Conservation (phyloP, 2,888 invertebrate genomes). For the Eudasyphora cyanicolor region DNA sequence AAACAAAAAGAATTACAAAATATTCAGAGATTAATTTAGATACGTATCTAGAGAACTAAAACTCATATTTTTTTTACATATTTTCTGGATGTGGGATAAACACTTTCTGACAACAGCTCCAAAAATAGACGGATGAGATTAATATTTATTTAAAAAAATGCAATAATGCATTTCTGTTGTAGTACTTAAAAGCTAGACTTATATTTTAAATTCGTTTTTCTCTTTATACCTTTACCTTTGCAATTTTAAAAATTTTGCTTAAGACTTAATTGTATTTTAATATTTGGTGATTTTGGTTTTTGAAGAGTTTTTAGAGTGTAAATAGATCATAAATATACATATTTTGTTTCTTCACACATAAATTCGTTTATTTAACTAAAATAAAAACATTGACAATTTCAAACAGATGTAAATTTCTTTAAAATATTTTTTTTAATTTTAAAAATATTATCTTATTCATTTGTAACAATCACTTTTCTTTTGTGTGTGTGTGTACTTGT, state of each 20-base stretch:
- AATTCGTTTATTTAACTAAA: slow-evolving; percentile 37
- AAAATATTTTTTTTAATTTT: slow-evolving; percentile 10
- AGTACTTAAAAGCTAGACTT: slow-evolving; percentile 1
- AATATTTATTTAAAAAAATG: too few species aligned
- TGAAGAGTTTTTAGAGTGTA: slow-evolving; percentile 3
- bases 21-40: too few species aligned
- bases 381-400: slow-evolving; percentile 1
- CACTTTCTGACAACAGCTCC: too few species aligned
- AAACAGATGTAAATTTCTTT: not conserved
- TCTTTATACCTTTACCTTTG: not conserved
- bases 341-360: slow-evolving; percentile 37
- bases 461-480: slow-evolving; percentile 12
- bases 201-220: slow-evolving; percentile 4
- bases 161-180: too few species aligned
- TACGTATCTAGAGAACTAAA: too few species aligned
- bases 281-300: not conserved
- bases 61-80: too few species aligned
- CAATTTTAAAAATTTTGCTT: not conserved
- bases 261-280: not conserved
- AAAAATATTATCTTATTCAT: not conserved
- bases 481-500: not conserved
- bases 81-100: too few species aligned
- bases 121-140: too few species aligned
- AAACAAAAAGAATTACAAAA: too few species aligned
- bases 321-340: slow-evolving; percentile 38